Evolutionary conservation across 2,797 vertebrate species (phyloP), one percentile per base, ranked within the genome.

Genomic region (Mus spretus): DNA sequence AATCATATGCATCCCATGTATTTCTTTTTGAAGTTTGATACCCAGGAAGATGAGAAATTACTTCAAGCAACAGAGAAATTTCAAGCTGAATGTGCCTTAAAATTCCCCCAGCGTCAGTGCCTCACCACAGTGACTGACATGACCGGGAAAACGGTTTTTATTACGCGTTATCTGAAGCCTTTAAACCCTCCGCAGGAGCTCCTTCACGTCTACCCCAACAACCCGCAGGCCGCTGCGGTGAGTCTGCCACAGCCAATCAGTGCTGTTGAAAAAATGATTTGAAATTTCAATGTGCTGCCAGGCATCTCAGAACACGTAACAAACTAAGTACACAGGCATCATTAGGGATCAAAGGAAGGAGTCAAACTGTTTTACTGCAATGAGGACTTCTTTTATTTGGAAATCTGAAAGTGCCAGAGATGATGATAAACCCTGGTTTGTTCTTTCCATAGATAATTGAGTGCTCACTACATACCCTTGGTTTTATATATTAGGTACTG

Each of bases 171-270:
- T 34, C 98, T 99, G 95, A 99, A 98, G 92, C 98, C 99, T 0
- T 98, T 99, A 82, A 99, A 99, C 92, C 99, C 99, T 7, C 99
- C 99, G 0, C 98, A 98, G 98, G 99, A 99, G 98, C 98, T 99
- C 40, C 98, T 99, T 57, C 98, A 99, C 3, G 98, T 97, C 0
- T 84, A 98, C 86, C 98, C 99, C 50, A 97, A 98, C 87, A 98
- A 98, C 97, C 98, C 98, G 24, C 99, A 99, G 96, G 99, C 99
- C 67, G 97, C 99, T 15, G 98, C 98, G 93, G 99, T 99, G 97
- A 98, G 99, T 98, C 78, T 80, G 57, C 17, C 37, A 26, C 0
- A 80, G 74, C 0, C 31, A 15, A 0, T 20, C 19, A 28, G 61
- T 59, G 15, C 31, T 37, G 7, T 24, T 6, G 4, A 59, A 37